A percentile compares a stretch with the other conserved stretches of the same genome.
phyloP scores from a whole-genome alignment of 37 sponge, comb jelly and placozoan species.

The Geodia barretti region DNA sequence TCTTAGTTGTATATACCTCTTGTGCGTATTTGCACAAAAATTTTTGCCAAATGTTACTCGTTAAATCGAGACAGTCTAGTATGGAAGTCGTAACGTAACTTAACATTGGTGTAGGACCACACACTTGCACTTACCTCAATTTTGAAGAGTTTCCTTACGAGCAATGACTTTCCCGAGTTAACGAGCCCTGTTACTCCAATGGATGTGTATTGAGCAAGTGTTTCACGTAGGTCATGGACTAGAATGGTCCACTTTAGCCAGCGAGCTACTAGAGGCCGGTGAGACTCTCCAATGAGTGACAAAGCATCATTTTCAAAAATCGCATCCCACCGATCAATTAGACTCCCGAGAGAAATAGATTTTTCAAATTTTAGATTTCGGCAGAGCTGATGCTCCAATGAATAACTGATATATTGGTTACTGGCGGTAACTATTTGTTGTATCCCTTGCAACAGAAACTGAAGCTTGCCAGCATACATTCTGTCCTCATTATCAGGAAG shows the following conservation, averaged over 20 bases:
- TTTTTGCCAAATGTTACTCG: too few relatives aligned
- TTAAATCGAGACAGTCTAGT: too few relatives aligned
- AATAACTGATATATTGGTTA: slow-evolving; percentile 64
- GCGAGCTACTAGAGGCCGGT: slow-evolving; percentile 59
- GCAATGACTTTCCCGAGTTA: slow-evolving; percentile 62
- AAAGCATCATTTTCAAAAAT: slow-evolving; percentile 54
- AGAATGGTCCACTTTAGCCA: slow-evolving; percentile 70
- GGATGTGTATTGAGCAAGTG: slow-evolving; percentile 59
- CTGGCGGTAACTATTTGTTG: slow-evolving; percentile 51
- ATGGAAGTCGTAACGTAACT: too few relatives aligned
- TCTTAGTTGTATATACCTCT: too few relatives aligned
- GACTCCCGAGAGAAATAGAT: slow-evolving; percentile 2
- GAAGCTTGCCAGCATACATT: slow-evolving; percentile 51
- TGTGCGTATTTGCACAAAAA: too few relatives aligned
- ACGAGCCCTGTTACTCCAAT: slow-evolving; percentile 56
- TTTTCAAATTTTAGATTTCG: slow-evolving; percentile 12
- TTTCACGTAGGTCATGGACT: slow-evolving; percentile 58
- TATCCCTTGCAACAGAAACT: slow-evolving; percentile 57
- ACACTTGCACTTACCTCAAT: too few relatives aligned
- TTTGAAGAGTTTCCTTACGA: slow-evolving; percentile 50
- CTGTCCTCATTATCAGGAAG: neutral
- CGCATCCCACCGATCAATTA: slow-evolving; percentile 33
- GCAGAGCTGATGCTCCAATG: slow-evolving; percentile 69
- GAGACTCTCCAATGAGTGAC: slow-evolving; percentile 7
- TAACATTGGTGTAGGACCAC: too few relatives aligned